These are phyloP conservation scores for Dipodomys ordii DNA, from an alignment of 2,113 vertebrate species.

Conservation along the genomic window DNA sequence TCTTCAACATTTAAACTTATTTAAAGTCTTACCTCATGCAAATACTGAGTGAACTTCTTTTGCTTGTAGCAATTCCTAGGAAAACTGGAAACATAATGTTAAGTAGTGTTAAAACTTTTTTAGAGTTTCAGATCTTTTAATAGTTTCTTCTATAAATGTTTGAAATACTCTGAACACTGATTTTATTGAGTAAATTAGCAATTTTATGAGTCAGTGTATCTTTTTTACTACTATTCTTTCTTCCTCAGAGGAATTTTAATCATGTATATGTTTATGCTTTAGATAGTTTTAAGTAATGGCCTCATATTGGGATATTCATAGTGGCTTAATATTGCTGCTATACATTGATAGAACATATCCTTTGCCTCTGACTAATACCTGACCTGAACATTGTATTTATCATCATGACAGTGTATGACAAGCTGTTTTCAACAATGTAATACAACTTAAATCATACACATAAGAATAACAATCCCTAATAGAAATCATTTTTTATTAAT, in stretches of 20 bases:
- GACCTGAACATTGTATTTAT: background rate
- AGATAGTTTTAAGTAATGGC: background rate
- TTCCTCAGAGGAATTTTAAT: background rate
- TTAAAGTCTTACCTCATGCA: background rate
- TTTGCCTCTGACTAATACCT: background rate
- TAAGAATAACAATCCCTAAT: background rate
- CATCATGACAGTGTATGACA: background rate
- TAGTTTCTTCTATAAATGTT: background rate
- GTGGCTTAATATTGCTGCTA: background rate
- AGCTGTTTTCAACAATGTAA: background rate
- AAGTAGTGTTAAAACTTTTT: too few relatives aligned
- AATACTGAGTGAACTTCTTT: conserved; percentile 36
- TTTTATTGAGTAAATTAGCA: background rate
- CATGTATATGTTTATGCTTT: background rate
- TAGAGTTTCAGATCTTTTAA: background rate
- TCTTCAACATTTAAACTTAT: conserved; percentile 40
- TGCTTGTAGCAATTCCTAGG: background rate
- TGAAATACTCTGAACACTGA: background rate
- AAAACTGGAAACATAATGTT: background rate
- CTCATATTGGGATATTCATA: background rate
- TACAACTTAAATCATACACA: background rate
- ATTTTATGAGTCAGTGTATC: conserved; percentile 1
- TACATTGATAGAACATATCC: background rate
- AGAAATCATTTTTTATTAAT: background rate
- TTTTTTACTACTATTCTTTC: background rate